Evolutionary conservation across 2,113 vertebrate genomes (phyloP), one percentile per base, ranked within the genome.

Genomic region (Zosterops borbonicus): DNA sequence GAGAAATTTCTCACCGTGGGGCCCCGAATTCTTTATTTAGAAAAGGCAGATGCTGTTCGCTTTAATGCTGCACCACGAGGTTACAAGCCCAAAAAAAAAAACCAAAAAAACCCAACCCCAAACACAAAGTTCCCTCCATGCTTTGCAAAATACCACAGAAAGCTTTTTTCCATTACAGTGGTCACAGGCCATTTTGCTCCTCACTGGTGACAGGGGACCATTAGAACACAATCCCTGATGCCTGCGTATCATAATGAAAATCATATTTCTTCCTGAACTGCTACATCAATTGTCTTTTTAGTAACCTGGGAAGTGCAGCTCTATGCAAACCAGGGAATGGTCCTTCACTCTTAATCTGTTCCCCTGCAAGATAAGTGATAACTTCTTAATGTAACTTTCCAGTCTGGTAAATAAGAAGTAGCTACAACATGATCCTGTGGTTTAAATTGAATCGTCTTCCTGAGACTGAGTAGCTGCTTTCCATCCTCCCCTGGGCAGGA

Each of bases 311-410:
- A 96, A 96, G 90, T 83, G 71, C 62, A 95, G 92, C 94, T 91
- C 71, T 92, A 96, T 96, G 95, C 96, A 97, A 96, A 96, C 88
- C 91, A 93, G 89, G 65, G 93, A 94, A 95, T 8, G 73, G 81
- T 93, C 89, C 94, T 96, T 97, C 95, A 91, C 89, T 95, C 94
- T 91, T 97, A 95, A 97, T 96, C 95, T 95, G 87, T 82, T 95
- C 92, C 90, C 71, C 94, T 79, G 93, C 90, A 93, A 96, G 92
- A 95, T 94, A 97, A 97, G 95, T 94, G 95, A 96, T 97, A 96
- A 97, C 94, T 96, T 94, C 95, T 91, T 97, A 97, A 97, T 97
- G 93, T 95, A 94, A 95, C 95, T 97, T 97, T 97, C 95, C 96
- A 97, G 93, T 83, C 96, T 88, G 85, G 93, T 95, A 97, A 97